These are phyloP conservation scores for Nebria ingens DNA, from an alignment of 1,140 invertebrate genomes.

Conservation along the genomic window DNA sequence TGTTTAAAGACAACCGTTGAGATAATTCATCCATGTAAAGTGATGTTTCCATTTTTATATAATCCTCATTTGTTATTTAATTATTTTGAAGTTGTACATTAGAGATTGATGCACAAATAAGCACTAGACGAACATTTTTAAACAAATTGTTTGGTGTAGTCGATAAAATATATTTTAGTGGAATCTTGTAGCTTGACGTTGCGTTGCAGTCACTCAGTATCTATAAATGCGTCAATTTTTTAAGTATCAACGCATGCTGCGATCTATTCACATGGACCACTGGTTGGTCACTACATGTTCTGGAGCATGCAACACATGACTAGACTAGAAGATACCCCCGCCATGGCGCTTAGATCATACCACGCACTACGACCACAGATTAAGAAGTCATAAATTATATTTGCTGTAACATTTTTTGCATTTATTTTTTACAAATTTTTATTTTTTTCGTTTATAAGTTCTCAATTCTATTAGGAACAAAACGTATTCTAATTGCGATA, in stretches of 20 bases:
- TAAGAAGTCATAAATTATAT: neutral
- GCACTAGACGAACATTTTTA: neutral
- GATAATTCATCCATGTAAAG: neutral
- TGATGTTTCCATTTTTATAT: neutral
- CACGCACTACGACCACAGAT: neutral
- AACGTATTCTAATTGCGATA: too few species aligned
- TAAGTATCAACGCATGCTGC: neutral
- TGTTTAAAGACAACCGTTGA: conserved; percentile 10
- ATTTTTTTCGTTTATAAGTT: too few species aligned
- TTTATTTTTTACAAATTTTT: neutral
- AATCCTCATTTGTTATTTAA: neutral
- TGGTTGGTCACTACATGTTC: neutral
- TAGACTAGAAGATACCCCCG: neutral
- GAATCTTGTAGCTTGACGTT: neutral
- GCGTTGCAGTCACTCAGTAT: neutral
- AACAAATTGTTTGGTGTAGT: neutral
- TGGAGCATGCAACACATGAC: neutral
- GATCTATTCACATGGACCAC: neutral
- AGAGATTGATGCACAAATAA: neutral
- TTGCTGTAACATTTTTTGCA: neutral
- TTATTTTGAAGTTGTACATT: neutral
- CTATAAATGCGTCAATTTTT: too few species aligned
- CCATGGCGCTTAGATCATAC: neutral
- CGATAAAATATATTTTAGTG: too few species aligned
- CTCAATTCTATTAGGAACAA: too few species aligned